Evolutionary conservation across 2,113 vertebrate genomes (phyloP).

Genomic region (Pseudois nayaur): DNA sequence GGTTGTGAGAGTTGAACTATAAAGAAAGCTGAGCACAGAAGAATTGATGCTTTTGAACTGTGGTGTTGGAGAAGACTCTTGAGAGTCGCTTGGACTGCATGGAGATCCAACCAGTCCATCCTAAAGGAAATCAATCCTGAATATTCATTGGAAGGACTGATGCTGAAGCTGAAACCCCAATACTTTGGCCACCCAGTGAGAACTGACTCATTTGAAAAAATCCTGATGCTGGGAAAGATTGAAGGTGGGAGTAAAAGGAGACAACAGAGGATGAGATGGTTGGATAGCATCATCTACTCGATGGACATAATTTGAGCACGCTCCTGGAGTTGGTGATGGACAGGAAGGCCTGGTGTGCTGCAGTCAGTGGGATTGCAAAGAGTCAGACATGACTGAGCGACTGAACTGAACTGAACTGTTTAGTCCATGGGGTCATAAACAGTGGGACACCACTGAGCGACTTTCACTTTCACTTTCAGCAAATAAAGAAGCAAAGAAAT

Average conservation of each 20-base stretch:
- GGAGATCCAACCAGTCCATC: background rate
- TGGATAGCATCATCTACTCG: background rate
- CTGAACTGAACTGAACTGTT: background rate
- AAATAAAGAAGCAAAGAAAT: background rate
- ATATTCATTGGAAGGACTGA: background rate
- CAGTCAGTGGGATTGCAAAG: background rate
- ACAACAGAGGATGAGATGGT: background rate
- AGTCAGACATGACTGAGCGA: background rate
- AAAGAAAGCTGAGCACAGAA: background rate
- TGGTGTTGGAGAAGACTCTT: background rate
- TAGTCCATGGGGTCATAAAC: background rate
- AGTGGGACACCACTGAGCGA: background rate
- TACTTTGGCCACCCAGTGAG: background rate
- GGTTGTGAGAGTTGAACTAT: background rate
- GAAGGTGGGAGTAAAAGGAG: background rate
- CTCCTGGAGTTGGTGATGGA: background rate
- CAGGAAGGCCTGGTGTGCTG: accelerated
- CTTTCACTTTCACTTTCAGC: background rate
- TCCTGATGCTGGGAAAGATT: background rate
- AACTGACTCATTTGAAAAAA: background rate
- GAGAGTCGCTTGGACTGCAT: background rate
- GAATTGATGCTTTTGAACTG: background rate
- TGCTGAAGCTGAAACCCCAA: background rate
- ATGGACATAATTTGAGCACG: background rate
- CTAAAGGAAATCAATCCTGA: background rate